Evolutionary conservation across 2,113 vertebrate species (phyloP), one percentile per base, ranked within the genome.

Genomic region (Esox niger): DNA sequence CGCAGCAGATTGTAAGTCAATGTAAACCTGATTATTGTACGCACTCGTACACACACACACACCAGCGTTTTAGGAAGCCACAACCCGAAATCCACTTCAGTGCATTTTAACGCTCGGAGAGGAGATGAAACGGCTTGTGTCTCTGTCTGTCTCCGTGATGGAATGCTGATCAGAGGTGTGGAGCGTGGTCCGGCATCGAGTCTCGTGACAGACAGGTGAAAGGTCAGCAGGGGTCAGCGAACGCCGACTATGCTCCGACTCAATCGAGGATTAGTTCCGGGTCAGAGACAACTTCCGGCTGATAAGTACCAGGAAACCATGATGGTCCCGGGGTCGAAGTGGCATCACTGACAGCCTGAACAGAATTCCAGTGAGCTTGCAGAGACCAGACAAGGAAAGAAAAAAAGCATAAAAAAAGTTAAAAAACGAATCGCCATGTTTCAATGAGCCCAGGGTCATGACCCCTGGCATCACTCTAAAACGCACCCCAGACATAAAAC

Each of bases 201-300:
- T 66, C 63, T 62, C 5, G 69, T 82, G 73, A 81, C 62, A 29
- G 17, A 62, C 61, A 75, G 79, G 73, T 86, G 71, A 88, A 62
- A 84, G 86, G 82, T 88, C 73, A 29, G 32, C 65, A 69, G 73
- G 73, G 77, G 77, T 43, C 79, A 77, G 82, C 63, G 68, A 82
- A 70, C 67, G 35, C n/a, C 70, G 79, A 84, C 83, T 73, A 76
- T 85, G 79, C 78, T 86, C 80, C 73, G 77, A 77, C 89, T 87
- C 89, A 92, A 91, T 90, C 88, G 79, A 82, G 88, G 86, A 91
- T 92, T 91, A 92, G 71, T 80, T 84, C 70, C 74, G 83, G 88
- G 86, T 90, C 86, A 89, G 87, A 76, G 85, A 90, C 88, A 86
- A 87, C 86, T 85, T 80, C 77, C 62, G 74, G 73, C 79, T 82